Base-by-base conservation (phyloP, 1,140 invertebrate species). In the Drosophila mauritiana region DNA sequence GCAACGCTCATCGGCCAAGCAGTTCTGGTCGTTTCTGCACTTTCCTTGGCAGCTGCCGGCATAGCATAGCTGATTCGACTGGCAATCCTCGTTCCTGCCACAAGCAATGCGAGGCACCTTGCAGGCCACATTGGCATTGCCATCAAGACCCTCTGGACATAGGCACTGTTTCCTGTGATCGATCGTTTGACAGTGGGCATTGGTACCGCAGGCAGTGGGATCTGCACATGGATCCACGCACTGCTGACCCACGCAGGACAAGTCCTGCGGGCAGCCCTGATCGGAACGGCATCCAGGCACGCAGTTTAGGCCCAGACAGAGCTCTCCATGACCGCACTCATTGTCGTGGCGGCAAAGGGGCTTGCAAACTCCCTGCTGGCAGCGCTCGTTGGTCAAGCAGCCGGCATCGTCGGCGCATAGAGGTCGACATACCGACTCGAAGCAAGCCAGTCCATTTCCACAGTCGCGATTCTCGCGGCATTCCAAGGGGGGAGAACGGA, bases 1-100 rank as follows among this genome's bases (percentile, higher is more conserved):
- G 92, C 97, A 98, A 67, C 96, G 94, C 93, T 98, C 97, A 90
- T 97, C 96, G 17, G 95, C 95, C 57, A 98, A 92, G 88, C 97
- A 98, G 80, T 96, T 95, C 56, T 93, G 93, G 81, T 98, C 96
- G 75, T 96, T 97, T 72, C 94, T 94, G 90, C 97, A 98, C 13
- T 94, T 95, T 43, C 95, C 92, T 86, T 96, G 95, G 88, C 97
- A 98, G 15, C 94, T 94, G 67, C 95, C 94, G 7, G 94, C 96
- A 69, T 96, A 95, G 85, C 97, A 98, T 42, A 93, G 93, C 77
- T 96, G 94, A 58, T 94, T 95, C 17, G 94, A 91, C 1, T 92
- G 92, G 91, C 97, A 98, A 55, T 96, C 95, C 43, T 93, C 92
- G 46, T 95, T 94, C 3, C 80, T 80, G 49, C 92, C 92, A 81